Evolutionary conservation across 2,888 invertebrate species (phyloP).

Genomic region (Meta bourneti): DNA sequence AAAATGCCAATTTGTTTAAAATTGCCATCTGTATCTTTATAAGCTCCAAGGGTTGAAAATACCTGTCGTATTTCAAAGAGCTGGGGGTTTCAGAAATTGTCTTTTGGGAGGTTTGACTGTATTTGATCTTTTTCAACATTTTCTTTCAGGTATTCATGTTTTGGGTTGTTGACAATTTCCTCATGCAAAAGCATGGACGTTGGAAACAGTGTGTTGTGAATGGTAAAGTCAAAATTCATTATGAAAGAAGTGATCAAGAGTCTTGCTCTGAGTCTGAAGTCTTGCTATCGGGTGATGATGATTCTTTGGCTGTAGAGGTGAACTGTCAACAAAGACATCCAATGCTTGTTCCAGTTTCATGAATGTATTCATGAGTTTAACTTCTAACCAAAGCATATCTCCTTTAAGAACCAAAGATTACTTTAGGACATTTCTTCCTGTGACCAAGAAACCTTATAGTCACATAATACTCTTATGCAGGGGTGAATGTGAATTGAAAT

Average conservation of each 20-base stretch:
- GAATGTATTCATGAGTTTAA: conserved; percentile 17
- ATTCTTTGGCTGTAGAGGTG: conserved; percentile 49
- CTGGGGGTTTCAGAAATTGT: too few species aligned
- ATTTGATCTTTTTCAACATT: conserved; percentile 38
- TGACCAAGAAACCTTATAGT: neutral
- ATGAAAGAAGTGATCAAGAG: conserved; percentile 70
- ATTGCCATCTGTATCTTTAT: too few species aligned
- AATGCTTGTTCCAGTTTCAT: conserved; percentile 67
- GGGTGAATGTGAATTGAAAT: neutral
- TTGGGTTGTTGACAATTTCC: conserved; percentile 92
- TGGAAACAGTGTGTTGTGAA: conserved; percentile 69
- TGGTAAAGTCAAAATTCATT: conserved; percentile 68
- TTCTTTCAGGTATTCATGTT: conserved; percentile 88
- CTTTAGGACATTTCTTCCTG: conserved; percentile 1
- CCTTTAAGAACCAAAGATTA: conserved; percentile 61
- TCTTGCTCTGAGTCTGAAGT: conserved; percentile 73
- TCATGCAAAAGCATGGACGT: conserved; percentile 83
- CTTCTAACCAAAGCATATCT: conserved; percentile 70
- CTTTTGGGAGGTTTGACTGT: too few species aligned
- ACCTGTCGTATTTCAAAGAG: too few species aligned
- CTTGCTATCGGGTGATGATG: conserved; percentile 71
- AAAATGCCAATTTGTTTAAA: too few species aligned
- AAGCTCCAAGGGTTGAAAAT: too few species aligned
- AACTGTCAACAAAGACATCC: conserved; percentile 75
- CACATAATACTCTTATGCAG: neutral